phyloP scores from a whole-genome alignment of 2,797 vertebrate species.

The Spinus pinus region DNA sequence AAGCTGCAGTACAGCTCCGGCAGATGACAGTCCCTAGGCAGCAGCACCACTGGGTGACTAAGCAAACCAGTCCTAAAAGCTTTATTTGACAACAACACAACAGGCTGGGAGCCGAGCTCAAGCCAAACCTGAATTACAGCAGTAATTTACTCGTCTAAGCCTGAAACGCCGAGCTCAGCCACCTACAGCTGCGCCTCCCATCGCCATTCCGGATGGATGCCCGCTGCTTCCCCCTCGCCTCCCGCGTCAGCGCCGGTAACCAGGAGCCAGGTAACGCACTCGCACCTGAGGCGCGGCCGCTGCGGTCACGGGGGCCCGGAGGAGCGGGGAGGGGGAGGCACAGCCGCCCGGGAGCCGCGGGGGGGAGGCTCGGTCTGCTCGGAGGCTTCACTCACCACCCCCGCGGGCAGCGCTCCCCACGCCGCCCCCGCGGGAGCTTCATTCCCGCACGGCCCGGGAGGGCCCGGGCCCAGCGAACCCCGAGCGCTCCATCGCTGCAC shows the following conservation, averaged over 20 bases:
- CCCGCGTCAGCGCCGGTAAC: background rate
- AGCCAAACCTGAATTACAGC: background rate
- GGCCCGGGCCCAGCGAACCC: background rate
- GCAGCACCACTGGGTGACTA: background rate
- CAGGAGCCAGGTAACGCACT: background rate
- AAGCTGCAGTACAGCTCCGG: background rate
- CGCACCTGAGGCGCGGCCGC: background rate
- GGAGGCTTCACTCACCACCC: background rate
- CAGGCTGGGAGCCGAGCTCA: background rate
- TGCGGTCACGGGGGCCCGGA: background rate
- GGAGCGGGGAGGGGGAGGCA: background rate
- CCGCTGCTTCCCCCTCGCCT: background rate
- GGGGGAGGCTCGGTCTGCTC: background rate
- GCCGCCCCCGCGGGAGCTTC: too few species aligned
- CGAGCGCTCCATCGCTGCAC: too few species aligned
- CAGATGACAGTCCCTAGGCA: background rate
- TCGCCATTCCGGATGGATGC: background rate
- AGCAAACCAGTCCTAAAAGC: background rate
- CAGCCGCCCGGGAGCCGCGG: background rate
- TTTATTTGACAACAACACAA: background rate
- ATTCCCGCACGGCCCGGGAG: fast-evolving
- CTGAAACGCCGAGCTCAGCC: background rate
- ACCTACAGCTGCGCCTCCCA: background rate
- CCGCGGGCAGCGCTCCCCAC: background rate
- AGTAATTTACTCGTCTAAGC: fast-evolving